Evolutionary conservation across 2,113 vertebrate species (phyloP).

Genomic region (Aphyosemion australe): DNA sequence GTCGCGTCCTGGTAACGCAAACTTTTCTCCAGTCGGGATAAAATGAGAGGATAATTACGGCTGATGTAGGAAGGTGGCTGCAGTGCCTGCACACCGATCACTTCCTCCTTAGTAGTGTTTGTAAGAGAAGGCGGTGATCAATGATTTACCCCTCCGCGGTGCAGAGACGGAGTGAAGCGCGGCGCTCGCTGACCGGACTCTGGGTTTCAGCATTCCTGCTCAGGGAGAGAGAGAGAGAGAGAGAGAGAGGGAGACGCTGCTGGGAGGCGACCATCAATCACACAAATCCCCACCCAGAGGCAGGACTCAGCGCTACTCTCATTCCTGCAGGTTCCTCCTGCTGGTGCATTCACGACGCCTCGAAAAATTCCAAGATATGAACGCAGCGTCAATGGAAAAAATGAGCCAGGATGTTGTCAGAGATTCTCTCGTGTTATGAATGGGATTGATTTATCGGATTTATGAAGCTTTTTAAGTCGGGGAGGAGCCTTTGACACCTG

Average conservation of each 20-base stretch:
- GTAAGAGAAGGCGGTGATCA: constrained; percentile 12
- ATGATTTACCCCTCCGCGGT: constrained; percentile 25
- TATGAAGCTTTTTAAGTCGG: no score
- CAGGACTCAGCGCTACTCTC: constrained; percentile 45
- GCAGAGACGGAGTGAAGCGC: constrained; percentile 23
- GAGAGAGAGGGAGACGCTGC: constrained; percentile 38
- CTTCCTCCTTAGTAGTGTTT: constrained; percentile 38
- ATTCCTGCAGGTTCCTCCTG: constrained; percentile 11
- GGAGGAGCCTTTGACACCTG: no score
- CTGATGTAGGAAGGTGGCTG: constrained; percentile 13
- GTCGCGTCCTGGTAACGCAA: constrained; percentile 42
- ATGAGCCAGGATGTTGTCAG: no score
- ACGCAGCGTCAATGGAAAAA: background rate
- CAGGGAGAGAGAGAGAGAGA: constrained; percentile 8
- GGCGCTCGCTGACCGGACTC: constrained; percentile 28
- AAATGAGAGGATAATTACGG: background rate
- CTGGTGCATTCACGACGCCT: constrained; percentile 30
- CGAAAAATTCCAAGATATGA: constrained; percentile 5
- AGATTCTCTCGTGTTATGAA: no score
- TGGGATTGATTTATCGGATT: no score
- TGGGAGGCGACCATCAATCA: constrained; percentile 66
- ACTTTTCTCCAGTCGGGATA: constrained; percentile 59
- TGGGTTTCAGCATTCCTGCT: constrained; percentile 57
- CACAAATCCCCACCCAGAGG: constrained; percentile 69
- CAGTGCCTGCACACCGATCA: constrained; percentile 20